Conservation (phyloP, 2,797 vertebrate genomes). For the Pogoniulus pusillus region DNA sequence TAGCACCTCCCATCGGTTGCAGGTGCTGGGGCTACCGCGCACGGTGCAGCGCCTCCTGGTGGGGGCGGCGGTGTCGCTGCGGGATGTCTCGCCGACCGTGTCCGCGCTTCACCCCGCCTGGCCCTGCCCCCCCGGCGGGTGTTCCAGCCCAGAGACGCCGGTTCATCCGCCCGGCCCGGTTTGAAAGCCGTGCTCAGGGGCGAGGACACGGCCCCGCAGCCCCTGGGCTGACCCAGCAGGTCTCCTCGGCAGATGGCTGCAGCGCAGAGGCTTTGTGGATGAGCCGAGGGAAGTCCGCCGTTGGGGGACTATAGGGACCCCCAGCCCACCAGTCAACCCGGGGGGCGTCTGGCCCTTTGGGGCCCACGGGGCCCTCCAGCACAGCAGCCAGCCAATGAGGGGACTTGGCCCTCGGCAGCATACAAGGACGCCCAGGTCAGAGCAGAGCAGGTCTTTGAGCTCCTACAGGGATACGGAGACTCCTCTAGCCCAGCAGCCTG, state of each 20-base stretch:
- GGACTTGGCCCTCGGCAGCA: background rate
- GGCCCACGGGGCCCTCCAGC: background rate
- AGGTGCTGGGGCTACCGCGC: background rate
- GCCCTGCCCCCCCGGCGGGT: too few species aligned
- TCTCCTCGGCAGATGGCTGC: background rate
- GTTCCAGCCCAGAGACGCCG: too few species aligned
- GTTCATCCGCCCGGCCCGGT: too few species aligned
- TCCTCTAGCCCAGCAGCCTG: background rate
- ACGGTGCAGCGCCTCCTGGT: background rate
- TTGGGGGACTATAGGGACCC: background rate
- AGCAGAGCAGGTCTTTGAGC: too few species aligned
- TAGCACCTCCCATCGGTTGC: background rate
- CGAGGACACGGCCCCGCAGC: too few species aligned
- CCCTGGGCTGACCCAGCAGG: background rate
- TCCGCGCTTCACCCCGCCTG: too few species aligned
- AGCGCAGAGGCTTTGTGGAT: accelerated
- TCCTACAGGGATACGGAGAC: background rate
- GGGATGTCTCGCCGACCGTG: accelerated
- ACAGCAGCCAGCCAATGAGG: background rate
- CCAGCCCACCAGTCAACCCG: too few species aligned
- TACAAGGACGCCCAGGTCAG: background rate
- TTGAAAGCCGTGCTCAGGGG: background rate
- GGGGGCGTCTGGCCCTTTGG: too few species aligned
- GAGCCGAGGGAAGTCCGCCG: too few species aligned
- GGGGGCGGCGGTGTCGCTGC: background rate